Conservation (phyloP, 1,140 invertebrate genomes). For the Zaprionus ghesquierei region DNA sequence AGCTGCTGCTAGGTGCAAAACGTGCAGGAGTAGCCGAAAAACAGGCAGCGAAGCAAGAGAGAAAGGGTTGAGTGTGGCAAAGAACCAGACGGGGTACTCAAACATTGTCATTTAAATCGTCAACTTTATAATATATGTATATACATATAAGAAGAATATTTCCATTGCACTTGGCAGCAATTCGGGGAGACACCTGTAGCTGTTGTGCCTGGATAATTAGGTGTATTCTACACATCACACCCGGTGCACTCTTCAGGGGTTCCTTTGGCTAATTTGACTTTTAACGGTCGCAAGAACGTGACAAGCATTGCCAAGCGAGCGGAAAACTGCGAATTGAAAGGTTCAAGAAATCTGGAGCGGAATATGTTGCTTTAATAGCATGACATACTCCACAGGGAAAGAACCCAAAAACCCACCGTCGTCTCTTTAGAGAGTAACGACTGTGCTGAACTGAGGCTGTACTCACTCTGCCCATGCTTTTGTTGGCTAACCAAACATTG, state of each 20-base stretch:
- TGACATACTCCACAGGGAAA: constrained; percentile 73
- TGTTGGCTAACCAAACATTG: constrained; percentile 79
- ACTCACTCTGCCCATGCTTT: constrained; percentile 22
- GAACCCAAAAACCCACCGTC: constrained; percentile 9
- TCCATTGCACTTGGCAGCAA: constrained; percentile 64
- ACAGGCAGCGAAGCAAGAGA: background rate
- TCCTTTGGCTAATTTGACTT: background rate
- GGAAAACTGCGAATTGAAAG: constrained; percentile 58
- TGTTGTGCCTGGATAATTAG: constrained; percentile 40
- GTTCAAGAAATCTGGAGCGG: constrained; percentile 37
- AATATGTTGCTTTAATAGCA: constrained; percentile 57
- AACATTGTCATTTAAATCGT: constrained; percentile 31
- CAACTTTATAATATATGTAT: constrained; percentile 65
- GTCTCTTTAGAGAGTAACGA: constrained; percentile 16
- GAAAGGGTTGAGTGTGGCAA: no score
- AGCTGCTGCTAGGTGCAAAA: constrained; percentile 24
- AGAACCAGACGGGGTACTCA: background rate
- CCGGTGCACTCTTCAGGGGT: background rate
- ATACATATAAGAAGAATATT: constrained; percentile 45
- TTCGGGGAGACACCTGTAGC: constrained; percentile 61
- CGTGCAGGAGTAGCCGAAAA: constrained; percentile 7
- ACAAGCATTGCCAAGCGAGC: constrained; percentile 50
- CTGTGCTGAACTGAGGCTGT: no score
- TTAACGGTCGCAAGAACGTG: constrained; percentile 45
- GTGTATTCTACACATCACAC: constrained; percentile 4